A percentile compares a stretch with the other conserved stretches of the same genome.
phyloP scores from a whole-genome alignment of 2,888 invertebrate species.

The Zygogramma bicolorata region DNA sequence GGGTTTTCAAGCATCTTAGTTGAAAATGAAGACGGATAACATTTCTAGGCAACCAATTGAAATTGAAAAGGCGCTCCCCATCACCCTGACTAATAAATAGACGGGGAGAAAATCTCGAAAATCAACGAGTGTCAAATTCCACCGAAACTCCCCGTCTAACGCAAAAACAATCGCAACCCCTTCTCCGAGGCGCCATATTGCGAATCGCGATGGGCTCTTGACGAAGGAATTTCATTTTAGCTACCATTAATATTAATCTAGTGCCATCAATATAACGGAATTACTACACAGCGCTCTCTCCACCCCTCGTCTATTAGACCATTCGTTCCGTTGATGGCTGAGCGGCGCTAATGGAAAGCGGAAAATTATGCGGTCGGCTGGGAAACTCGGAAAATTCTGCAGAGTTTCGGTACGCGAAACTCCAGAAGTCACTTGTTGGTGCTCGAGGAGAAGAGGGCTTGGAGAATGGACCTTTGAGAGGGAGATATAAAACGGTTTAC shows the following conservation, averaged over 20 bases:
- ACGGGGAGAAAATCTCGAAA: not conserved
- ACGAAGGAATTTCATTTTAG: conserved; percentile 63
- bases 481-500: no score
- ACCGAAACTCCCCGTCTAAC: not conserved
- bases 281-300: conserved; percentile 54
- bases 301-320: not conserved
- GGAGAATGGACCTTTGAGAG: not conserved
- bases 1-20: no score
- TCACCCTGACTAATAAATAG: no score
- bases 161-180: not conserved
- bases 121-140: not conserved
- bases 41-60: no score
- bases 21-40: no score
- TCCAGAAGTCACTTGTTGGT: not conserved
- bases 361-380: conserved; percentile 2
- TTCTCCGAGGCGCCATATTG: conserved; percentile 54
- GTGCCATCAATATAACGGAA: conserved; percentile 66
- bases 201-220: conserved; percentile 30
- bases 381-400: not conserved
- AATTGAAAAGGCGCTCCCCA: no score
- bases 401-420: not conserved
- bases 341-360: not conserved
- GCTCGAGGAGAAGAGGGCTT: not conserved
- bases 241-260: conserved; percentile 66
- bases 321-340: not conserved